phyloP scores from a whole-genome alignment of 30 jellyfish, hydroid and myxozoan genomes.

The Cassiopea xamachana region DNA sequence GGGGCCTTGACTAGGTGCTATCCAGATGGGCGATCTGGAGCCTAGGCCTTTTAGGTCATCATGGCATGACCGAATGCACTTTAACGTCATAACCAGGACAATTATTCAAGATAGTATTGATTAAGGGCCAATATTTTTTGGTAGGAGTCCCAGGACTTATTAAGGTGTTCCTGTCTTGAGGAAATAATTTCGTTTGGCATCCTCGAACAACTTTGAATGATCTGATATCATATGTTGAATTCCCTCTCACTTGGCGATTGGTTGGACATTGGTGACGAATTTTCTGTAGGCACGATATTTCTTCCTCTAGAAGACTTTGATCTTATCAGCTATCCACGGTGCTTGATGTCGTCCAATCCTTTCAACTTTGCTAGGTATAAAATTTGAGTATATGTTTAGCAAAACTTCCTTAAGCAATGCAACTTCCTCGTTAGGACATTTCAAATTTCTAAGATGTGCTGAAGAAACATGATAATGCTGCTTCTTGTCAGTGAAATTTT shows the following conservation, averaged over 20 bases:
- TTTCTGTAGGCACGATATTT: conserved; percentile 27
- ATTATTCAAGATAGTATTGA: conserved; percentile 15
- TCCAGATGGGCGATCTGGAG: no score
- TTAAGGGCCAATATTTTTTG: conserved; percentile 42
- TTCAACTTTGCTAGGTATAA: background rate
- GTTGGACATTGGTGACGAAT: conserved; percentile 39
- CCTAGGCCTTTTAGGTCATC: no score
- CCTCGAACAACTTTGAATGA: conserved; percentile 33
- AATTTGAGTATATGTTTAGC: background rate
- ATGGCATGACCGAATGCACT: conserved; percentile 18
- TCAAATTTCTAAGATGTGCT: background rate
- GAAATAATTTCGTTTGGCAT: conserved; percentile 39
- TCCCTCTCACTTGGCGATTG: conserved; percentile 46
- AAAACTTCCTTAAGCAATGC: background rate
- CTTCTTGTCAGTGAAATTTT: background rate
- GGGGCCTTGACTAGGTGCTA: no score
- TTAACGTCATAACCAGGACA: background rate
- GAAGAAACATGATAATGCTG: no score
- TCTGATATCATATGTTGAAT: conserved; percentile 40
- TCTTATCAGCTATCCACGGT: background rate
- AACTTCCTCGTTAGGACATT: conserved; percentile 1
- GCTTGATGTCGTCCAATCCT: background rate
- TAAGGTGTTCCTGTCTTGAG: conserved; percentile 36
- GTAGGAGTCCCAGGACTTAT: conserved; percentile 41
- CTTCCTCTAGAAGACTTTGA: background rate